Percentiles rank a stretch among this genome's conserved stretches.
Evolutionary conservation across 2,797 vertebrate species (phyloP).

Genomic region (Delichon dasypus): DNA sequence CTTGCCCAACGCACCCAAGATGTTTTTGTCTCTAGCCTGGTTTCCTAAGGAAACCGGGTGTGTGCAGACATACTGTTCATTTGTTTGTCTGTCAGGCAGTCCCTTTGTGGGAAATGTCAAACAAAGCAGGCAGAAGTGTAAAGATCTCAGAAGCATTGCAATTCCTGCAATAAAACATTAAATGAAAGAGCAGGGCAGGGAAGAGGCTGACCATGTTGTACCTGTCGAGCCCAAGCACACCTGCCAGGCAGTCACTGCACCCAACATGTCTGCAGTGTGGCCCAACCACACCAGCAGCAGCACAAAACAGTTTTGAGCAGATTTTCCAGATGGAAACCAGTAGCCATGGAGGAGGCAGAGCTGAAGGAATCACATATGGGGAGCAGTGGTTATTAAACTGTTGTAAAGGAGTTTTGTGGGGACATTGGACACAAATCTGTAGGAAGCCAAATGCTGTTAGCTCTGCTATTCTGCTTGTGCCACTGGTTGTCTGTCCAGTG

Average conservation of each 20-base stretch:
- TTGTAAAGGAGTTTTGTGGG: not conserved
- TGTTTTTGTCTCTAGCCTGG: conserved; percentile 3
- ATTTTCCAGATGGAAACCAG: not conserved
- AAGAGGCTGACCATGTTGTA: not conserved
- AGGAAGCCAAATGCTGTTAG: not conserved
- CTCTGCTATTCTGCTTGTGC: not conserved
- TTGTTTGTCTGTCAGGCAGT: not conserved
- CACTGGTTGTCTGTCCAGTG: not conserved
- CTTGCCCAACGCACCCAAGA: not conserved
- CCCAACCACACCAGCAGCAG: not conserved
- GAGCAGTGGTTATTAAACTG: not conserved
- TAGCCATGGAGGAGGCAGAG: not conserved
- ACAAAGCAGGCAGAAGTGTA: not conserved
- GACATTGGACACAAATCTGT: not conserved
- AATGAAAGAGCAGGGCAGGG: not conserved
- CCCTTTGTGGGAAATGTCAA: not conserved
- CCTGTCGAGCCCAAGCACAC: not conserved
- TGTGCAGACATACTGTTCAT: not conserved
- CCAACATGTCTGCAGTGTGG: accelerated
- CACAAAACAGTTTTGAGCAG: not conserved
- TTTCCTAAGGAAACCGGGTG: not conserved
- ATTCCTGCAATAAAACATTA: not conserved
- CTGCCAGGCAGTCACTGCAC: not conserved
- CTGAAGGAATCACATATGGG: not conserved
- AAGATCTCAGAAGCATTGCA: not conserved